Evolutionary conservation across 2,797 vertebrate genomes (phyloP).

Genomic region (Tinamus major): DNA sequence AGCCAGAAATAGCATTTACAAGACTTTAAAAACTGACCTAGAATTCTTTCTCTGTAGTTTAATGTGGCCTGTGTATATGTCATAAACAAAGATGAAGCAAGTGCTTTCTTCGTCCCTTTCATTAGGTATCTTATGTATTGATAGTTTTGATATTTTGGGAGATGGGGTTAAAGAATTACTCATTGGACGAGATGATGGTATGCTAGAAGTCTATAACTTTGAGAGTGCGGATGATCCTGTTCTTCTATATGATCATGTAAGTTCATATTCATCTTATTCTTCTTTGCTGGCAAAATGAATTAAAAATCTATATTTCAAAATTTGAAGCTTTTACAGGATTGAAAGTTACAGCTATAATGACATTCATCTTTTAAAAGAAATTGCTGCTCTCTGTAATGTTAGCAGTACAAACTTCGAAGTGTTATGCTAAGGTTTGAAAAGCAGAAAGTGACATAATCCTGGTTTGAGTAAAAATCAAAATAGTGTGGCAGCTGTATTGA

Average conservation of each 20-base stretch:
- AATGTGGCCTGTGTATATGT: background rate
- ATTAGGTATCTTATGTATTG: slow-evolving; percentile 92
- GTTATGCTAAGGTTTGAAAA: background rate
- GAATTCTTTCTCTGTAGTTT: background rate
- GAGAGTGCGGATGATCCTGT: slow-evolving; percentile 85
- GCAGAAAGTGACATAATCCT: background rate
- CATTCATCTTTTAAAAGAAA: background rate
- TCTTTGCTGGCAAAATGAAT: background rate
- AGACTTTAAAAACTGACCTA: background rate
- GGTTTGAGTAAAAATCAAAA: background rate
- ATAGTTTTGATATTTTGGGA: slow-evolving; percentile 93
- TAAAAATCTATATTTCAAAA: background rate
- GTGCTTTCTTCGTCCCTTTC: background rate
- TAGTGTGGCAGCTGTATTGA: background rate
- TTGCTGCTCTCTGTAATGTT: background rate
- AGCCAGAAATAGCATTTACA: background rate
- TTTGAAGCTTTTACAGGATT: background rate
- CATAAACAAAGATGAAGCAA: background rate
- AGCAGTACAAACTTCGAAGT: background rate
- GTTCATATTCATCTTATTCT: slow-evolving; percentile 27
- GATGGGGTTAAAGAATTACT: slow-evolving; percentile 95
- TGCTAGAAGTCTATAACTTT: slow-evolving; percentile 90
- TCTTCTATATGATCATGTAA: slow-evolving; percentile 91
- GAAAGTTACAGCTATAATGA: background rate
- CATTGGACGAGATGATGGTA: slow-evolving; percentile 93